These are phyloP conservation scores for Salminus brasiliensis DNA, from an alignment of 2,113 vertebrate species.

Conservation along the genomic window DNA sequence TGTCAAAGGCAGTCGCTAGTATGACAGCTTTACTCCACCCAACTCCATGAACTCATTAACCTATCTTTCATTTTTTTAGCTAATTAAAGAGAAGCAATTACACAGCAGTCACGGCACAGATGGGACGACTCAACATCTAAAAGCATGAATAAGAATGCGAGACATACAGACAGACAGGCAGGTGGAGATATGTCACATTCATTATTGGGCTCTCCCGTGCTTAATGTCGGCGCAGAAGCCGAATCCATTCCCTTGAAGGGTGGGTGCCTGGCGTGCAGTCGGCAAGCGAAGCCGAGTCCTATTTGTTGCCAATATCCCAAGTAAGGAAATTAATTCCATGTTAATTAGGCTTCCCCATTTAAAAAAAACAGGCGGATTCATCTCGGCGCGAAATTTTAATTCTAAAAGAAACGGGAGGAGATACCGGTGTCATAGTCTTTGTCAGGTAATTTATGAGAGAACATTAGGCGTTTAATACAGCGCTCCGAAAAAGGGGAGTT, in stretches of 20 bases:
- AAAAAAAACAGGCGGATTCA: constrained; percentile 63
- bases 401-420: constrained; percentile 52
- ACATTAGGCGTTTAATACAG: constrained; percentile 76
- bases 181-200: constrained; percentile 21
- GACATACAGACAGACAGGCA: constrained; percentile 16
- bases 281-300: constrained; percentile 58
- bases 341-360: constrained; percentile 72
- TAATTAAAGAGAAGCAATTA: constrained; percentile 67
- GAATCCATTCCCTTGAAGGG: constrained; percentile 41
- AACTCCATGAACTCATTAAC: constrained; percentile 71
- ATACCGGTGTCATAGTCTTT: constrained; percentile 68
- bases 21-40: constrained; percentile 48
- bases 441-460: constrained; percentile 78
- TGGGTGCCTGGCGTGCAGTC: constrained; percentile 55
- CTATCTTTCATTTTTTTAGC: constrained; percentile 66
- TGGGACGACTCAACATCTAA: constrained; percentile 51
- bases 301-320: constrained; percentile 72
- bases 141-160: neutral
- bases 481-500: constrained; percentile 64
- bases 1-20: constrained; percentile 53
- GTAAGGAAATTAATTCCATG: constrained; percentile 72
- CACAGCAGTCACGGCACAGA: constrained; percentile 57
- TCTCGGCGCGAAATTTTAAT: constrained; percentile 71
- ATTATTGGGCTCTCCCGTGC: constrained; percentile 28
- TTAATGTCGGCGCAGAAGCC: constrained; percentile 42